Percentiles rank a stretch among this genome's conserved stretches.
Evolutionary conservation across 2,888 invertebrate species (phyloP).

Genomic region (Ellobium chinense): DNA sequence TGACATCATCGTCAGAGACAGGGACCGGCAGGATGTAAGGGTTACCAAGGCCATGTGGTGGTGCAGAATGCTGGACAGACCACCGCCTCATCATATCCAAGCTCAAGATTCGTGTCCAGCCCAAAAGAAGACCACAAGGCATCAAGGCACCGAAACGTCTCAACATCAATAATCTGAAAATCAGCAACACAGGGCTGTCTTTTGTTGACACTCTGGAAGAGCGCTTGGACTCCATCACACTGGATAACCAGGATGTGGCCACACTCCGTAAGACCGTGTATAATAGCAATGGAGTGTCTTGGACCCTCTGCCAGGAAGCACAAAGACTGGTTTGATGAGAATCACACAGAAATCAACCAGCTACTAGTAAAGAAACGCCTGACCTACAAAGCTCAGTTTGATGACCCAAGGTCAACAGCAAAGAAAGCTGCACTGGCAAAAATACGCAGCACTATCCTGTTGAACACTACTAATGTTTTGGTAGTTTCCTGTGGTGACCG

Average conservation of each 20-base stretch:
- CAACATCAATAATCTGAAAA: not conserved
- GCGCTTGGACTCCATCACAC: not conserved
- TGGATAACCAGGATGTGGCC: not conserved
- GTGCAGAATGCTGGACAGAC: constrained; percentile 42
- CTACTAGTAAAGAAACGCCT: not conserved
- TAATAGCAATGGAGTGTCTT: not conserved
- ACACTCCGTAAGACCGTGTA: not conserved
- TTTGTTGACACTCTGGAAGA: not conserved
- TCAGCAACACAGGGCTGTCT: not conserved
- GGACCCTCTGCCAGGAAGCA: not conserved
- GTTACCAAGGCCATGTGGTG: constrained; percentile 24
- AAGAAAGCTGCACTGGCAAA: not conserved
- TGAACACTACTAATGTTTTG: no score
- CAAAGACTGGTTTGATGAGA: constrained; percentile 20
- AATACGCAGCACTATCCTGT: not conserved
- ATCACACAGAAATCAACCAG: not conserved
- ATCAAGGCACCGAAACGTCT: not conserved
- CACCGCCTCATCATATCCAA: constrained; percentile 26
- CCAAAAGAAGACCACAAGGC: not conserved
- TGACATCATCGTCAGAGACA: constrained; percentile 32
- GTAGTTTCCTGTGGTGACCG: no score
- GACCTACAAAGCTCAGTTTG: not conserved
- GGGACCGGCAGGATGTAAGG: constrained; percentile 30
- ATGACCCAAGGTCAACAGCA: not conserved
- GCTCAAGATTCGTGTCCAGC: constrained; percentile 2